Conservation (phyloP, 2,888 invertebrate genomes). For the Andrena bucephala region DNA sequence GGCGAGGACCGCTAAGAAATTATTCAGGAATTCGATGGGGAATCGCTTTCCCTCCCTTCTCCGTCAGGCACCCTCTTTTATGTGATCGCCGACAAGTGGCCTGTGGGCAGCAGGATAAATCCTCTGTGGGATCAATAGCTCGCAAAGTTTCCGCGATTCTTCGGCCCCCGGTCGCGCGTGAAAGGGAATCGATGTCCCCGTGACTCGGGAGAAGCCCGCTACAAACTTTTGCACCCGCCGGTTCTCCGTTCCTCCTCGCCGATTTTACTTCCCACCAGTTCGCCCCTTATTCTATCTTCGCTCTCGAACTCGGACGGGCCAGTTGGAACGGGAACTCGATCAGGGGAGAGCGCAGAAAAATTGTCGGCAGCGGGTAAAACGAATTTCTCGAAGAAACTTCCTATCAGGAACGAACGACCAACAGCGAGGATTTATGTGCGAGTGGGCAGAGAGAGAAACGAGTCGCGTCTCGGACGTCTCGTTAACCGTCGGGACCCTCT, state of each 20-base stretch:
- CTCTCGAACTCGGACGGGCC: background rate
- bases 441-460: background rate
- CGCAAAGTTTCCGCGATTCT: background rate
- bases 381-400: conserved; percentile 37
- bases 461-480: background rate
- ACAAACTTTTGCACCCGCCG: conserved; percentile 4
- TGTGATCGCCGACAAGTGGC: too few relatives aligned
- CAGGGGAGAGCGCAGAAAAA: background rate
- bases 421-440: conserved; percentile 25
- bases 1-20: conserved; percentile 8
- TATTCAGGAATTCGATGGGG: conserved; percentile 7
- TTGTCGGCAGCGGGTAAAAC: background rate
- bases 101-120: conserved; percentile 11
- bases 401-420: conserved; percentile 20
- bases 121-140: background rate
- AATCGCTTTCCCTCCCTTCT: background rate
- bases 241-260: background rate
- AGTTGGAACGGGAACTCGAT: conserved; percentile 22
- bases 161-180: background rate
- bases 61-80: background rate
- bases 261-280: conserved; percentile 5
- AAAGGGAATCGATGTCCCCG: background rate
- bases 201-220: background rate
- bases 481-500: background rate
- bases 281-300: background rate